Evolutionary conservation across 2,797 vertebrate genomes (phyloP), one percentile per base, ranked within the genome.

Genomic region (Premnoplex brunnescens): DNA sequence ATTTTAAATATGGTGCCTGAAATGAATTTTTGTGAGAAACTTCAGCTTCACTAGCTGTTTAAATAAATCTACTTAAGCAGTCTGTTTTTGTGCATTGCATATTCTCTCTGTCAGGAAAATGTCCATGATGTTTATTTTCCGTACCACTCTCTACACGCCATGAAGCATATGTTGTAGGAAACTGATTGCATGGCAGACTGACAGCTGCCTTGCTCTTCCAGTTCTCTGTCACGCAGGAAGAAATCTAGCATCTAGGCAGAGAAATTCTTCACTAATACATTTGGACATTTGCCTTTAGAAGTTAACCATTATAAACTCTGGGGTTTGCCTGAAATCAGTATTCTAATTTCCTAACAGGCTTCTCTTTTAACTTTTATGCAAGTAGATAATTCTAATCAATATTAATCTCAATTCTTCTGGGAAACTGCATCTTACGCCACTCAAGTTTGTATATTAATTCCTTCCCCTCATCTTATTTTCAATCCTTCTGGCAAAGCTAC

Each of bases 181-280:
- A 71, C 52, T 56, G 60, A 71, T 19, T 74, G 64, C 85, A 64
- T 77, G 80, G 95, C 79, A 85, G 64, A 88, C 79, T 94, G 93
- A 95, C 89, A 95, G 89, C 75, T 91, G 89, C 89, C 89, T 73
- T 84, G 64, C 94, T 84, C 34, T 64, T 85, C 79, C 93, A 83
- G 56, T 32, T 96, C 68, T 74, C 88, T 89, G 72, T 68, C 88
- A 89, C 0, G 1, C 60, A 89, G 56, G 66, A 89, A 91, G 64
- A 83, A 4, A 83, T n/a, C 39, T 37, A 12, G 48, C 55, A 76
- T 74, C 52, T 77, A 89, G 88, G 60, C 72, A 56, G 28, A 91
- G 46, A 80, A 72, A 89, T 80, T 83, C 37, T 54, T 41, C 85
- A 49, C 52, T 67, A 77, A 60, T 60, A 7, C 52, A 43, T 85